phyloP scores from a whole-genome alignment of 1,140 invertebrate species.

The Drosophila neocordata region DNA sequence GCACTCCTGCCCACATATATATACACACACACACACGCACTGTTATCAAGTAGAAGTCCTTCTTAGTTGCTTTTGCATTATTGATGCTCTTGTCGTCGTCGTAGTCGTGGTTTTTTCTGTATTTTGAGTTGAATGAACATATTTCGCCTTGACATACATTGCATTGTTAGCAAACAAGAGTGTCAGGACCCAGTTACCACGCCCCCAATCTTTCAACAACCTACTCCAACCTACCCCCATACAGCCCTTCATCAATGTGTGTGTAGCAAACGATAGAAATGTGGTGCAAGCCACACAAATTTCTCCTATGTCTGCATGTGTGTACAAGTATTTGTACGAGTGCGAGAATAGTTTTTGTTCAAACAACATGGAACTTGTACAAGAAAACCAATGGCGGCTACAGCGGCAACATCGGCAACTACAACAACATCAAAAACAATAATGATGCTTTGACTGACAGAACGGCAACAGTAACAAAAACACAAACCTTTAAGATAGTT shows the following conservation, averaged over 20 bases:
- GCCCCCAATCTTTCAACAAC: constrained; percentile 26
- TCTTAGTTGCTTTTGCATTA: constrained; percentile 55
- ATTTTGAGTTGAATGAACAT: constrained; percentile 78
- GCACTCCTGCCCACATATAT: constrained; percentile 9
- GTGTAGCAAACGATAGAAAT: neutral
- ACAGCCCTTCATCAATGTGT: constrained; percentile 24
- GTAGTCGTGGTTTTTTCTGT: constrained; percentile 31
- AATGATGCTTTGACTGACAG: constrained; percentile 43
- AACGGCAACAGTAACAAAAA: constrained; percentile 9
- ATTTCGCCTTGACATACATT: constrained; percentile 79
- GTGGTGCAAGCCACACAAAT: constrained; percentile 53
- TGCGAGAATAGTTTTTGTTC: constrained; percentile 50
- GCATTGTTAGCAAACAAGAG: constrained; percentile 78
- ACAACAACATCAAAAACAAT: constrained; percentile 39
- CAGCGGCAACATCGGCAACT: constrained; percentile 20
- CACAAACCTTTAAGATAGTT: constrained; percentile 1
- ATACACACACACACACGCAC: neutral
- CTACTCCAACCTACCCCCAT: constrained; percentile 12
- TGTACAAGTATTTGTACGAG: neutral
- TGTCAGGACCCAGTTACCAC: constrained; percentile 55
- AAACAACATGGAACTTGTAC: constrained; percentile 46
- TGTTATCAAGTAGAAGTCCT: constrained; percentile 37
- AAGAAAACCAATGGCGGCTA: constrained; percentile 22
- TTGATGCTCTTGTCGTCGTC: constrained; percentile 64
- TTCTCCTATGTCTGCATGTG: neutral